Evolutionary conservation across 2,113 vertebrate genomes (phyloP), one percentile per base, ranked within the genome.

Genomic region (Athene cunicularia): DNA sequence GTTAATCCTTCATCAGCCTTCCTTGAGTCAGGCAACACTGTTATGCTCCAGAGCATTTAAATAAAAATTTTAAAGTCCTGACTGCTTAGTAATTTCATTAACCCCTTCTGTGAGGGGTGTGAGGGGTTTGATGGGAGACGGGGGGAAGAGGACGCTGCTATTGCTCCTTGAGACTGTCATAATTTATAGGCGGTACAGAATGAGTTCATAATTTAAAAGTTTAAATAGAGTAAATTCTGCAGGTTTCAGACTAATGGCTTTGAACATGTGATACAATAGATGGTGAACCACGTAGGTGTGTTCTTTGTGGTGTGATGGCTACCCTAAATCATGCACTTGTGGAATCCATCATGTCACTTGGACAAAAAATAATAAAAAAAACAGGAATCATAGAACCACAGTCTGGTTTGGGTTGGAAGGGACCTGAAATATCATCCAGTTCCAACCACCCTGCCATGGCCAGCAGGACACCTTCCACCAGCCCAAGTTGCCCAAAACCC

Each of bases 51-150:
- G 49, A 84, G 15, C 18, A 23, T 86, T 85, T 28, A 64, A 80
- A 86, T 41, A 73, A 75, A 84, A 84, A 19, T 14, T 10, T 27
- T 11, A 50, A 80, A 75, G 5, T 24, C 21, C 45, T 30, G 23
- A 17, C 56, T 39, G 8, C 14, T 71, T 66, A 12, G 3, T 45
- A 32, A 71, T 70, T 73, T 83, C 26, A 17, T 86, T 50, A 62
- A 32, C 5, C 4, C 6, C 18, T 81, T 18, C 2, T 60, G 6
- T 1, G 2, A 30, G 7, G 1, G 19, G 1, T 77, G 4, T n/a
- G 56, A 56, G 11, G 28, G 7, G 4, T 2, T 6, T 58, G 24
- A 5, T 41, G 12, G 37, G 63, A 71, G 8, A 53, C 8, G 2
- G 0, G 1, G 1, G 12, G 12, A 26, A 72, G 13, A 26, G 7